A percentile compares a stretch with the other conserved stretches of the same genome.
Evolutionary conservation across 2,888 invertebrate species (phyloP).

Genomic region (Microchrysa polita): DNA sequence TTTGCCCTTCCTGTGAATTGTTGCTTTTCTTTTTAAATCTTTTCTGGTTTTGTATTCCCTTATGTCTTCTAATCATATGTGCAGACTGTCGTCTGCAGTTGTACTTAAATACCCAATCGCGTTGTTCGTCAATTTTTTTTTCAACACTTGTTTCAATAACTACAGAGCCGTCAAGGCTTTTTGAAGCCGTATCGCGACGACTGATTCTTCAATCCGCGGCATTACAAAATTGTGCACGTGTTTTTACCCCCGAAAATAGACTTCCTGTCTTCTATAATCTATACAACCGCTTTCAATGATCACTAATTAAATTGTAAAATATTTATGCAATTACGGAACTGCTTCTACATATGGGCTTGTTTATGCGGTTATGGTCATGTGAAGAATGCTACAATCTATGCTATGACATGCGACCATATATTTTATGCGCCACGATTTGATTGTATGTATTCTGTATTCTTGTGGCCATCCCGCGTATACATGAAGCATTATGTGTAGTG

Average conservation of each 20-base stretch:
- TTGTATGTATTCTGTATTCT: too few relatives aligned
- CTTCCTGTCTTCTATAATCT: constrained; percentile 19
- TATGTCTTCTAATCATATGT: too few relatives aligned
- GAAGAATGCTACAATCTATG: too few relatives aligned
- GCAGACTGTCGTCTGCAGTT: too few relatives aligned
- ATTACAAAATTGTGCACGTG: constrained; percentile 21
- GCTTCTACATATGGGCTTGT: background rate
- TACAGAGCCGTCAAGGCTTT: background rate
- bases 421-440: too few relatives aligned
- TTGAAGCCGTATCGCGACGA: constrained; percentile 16
- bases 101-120: background rate
- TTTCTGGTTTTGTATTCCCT: too few relatives aligned
- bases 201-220: background rate
- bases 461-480: too few relatives aligned
- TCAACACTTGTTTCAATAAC: background rate
- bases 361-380: too few relatives aligned
- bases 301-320: constrained; percentile 24
- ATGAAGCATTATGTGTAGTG: too few relatives aligned
- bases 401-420: too few relatives aligned
- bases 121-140: background rate
- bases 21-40: too few relatives aligned
- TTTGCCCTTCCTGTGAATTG: too few relatives aligned
- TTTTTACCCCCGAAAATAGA: constrained; percentile 25
- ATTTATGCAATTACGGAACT: constrained; percentile 2
- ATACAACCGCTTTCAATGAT: background rate